Evolutionary conservation across 2,113 vertebrate species (phyloP), one percentile per base, ranked within the genome.

Genomic region (Aegotheles bennettii): DNA sequence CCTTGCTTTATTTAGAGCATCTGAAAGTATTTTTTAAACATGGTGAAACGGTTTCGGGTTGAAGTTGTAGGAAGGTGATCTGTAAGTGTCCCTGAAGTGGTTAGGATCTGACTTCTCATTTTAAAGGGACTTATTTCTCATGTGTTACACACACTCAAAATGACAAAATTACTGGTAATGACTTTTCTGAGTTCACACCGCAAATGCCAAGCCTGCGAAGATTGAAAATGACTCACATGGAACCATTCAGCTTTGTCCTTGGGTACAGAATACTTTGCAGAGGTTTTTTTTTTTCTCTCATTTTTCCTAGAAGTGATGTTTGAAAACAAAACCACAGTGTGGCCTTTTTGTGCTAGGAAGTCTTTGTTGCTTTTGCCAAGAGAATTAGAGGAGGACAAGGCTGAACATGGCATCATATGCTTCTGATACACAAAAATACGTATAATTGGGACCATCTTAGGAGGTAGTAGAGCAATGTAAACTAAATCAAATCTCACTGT

Each of bases 221-320:
- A 60, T 6, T 88, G 71, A 92, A 90, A 82, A 84, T 93, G 1
- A 75, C 51, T 94, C 93, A 78, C 36, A 87, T 81, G 69, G 60
- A 94, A 68, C 76, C 73, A 84, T 97, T 95, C 84, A 42, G 54
- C 63, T 83, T 93, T 94, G 71, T 93, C 29, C 47, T 77, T 92
- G 80, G 38, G 56, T 92, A 60, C 28, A n/a, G 28, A 92, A 53
- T 57, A 93, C 93, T 35, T 88, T 78, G 54, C 42, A 26, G 63
- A 93, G 53, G 13, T 1, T 2, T 3, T 63, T 73, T 84, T 84
- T 68, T 68, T 31, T 16, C 45, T 84, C 31, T 82, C 19, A 16
- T 90, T 94, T 96, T 97, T 93, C 84, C 92, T 94, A 93, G 84
- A 92, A 92, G 29, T 84, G 89, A 85, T 71, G 79, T 84, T 91